These are phyloP conservation scores for Chamaedrilus cognettii DNA, from an alignment of 2,888 invertebrate species.

Conservation along the genomic window DNA sequence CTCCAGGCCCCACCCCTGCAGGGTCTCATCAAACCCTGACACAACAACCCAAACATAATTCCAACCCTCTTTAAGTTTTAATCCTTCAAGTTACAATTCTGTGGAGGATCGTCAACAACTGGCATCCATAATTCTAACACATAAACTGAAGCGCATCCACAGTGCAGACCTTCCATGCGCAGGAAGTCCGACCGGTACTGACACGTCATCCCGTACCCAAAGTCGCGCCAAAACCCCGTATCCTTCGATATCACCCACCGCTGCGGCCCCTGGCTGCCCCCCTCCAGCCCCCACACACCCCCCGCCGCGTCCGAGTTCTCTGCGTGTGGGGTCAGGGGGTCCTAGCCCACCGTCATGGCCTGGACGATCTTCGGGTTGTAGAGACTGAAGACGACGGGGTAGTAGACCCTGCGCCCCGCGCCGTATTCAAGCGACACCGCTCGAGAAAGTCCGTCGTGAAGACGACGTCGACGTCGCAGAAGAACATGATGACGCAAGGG, in stretches of 20 bases:
- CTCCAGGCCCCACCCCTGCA: constrained; percentile 77
- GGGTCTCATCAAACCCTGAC: constrained; percentile 70
- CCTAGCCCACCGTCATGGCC: too few relatives aligned
- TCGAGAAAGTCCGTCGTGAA: constrained; percentile 75
- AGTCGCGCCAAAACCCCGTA: constrained; percentile 80
- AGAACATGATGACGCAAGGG: constrained; percentile 72
- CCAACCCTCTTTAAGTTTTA: too few relatives aligned
- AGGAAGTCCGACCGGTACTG: constrained; percentile 77
- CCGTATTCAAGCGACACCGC: constrained; percentile 63
- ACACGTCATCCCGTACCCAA: constrained; percentile 81
- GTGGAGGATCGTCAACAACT: too few relatives aligned
- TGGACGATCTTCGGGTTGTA: constrained; percentile 80
- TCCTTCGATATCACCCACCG: constrained; percentile 75
- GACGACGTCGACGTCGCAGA: constrained; percentile 80
- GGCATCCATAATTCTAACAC: too few relatives aligned
- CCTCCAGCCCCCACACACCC: too few relatives aligned
- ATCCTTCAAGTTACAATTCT: too few relatives aligned
- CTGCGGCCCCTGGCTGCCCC: too few relatives aligned
- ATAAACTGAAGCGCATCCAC: too few relatives aligned
- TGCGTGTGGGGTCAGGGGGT: too few relatives aligned
- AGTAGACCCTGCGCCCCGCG: constrained; percentile 68
- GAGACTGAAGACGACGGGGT: constrained; percentile 78
- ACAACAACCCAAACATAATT: too few relatives aligned
- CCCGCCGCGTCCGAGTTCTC: too few relatives aligned
- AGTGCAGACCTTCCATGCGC: constrained; percentile 57